Conservation (phyloP, 1,140 invertebrate genomes). For the Eriosoma lanigerum region DNA sequence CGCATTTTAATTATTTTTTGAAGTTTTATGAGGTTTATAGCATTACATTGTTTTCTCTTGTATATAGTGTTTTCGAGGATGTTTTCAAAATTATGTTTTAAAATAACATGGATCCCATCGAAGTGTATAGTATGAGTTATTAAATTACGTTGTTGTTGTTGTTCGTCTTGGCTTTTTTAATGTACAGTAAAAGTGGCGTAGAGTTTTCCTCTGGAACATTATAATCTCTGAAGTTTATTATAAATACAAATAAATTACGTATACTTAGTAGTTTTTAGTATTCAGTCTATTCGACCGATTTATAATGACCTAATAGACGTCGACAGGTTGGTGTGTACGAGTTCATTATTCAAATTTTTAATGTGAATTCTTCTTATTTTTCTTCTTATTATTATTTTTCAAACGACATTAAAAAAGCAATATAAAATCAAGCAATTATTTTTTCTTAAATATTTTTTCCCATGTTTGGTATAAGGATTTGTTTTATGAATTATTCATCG, state of each 20-base stretch:
- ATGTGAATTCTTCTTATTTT: slow-evolving; percentile 6
- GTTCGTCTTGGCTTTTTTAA: background rate
- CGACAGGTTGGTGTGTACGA: background rate
- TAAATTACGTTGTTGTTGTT: background rate
- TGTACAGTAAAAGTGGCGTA: background rate
- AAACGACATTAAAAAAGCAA: background rate
- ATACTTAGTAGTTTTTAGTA: background rate
- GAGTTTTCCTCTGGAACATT: background rate
- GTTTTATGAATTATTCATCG: slow-evolving; percentile 25
- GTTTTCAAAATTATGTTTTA: background rate
- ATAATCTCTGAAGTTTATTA: background rate
- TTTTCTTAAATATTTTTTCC: background rate
- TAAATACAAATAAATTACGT: background rate
- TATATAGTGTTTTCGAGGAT: background rate
- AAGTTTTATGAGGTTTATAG: background rate
- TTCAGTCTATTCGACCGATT: background rate
- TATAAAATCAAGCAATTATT: background rate
- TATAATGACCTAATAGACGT: background rate
- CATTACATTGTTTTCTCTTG: background rate
- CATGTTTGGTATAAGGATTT: background rate
- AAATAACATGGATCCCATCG: background rate
- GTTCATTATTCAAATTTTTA: slow-evolving; percentile 23
- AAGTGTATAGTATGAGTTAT: background rate
- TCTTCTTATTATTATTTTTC: too few relatives aligned
- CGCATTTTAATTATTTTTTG: background rate